Evolutionary conservation across 2,113 vertebrate species (phyloP), one percentile per base, ranked within the genome.

Genomic region (Lethenteron camtschaticum): DNA sequence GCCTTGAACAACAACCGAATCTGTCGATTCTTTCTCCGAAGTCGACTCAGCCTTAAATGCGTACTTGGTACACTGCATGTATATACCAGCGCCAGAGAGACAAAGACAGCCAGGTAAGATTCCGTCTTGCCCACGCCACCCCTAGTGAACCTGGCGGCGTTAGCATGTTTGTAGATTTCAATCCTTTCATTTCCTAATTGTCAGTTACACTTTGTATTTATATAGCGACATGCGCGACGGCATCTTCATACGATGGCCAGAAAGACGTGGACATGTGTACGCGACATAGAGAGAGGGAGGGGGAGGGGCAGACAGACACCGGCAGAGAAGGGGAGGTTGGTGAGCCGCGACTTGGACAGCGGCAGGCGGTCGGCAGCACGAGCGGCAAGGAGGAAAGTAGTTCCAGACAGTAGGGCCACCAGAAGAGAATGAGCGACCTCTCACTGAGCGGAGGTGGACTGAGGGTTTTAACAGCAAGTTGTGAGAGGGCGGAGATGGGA

Each of bases 151-250:
- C 41, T 7, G 5, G 6, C 1, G 6, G 41, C 41, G 41, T 41
- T 41, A 5, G 41, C 41, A 41, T 41, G 41, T 41, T 41, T 41
- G 41, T 41, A 41, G 41, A 41, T 41, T 41, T 41, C 4, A 41
- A 7, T 41, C 41, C 41, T 41, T 41, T 6, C 6, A 41, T 41
- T 41, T 41, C 41, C 6, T 41, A 41, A 41, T 41, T 41, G 41
- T 41, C 41, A 41, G 41, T 7, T 3, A 41, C 41, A 41, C 5
- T 41, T 41, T 41, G 41, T 41, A 76, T 71, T 14, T 12, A 56
- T 16, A 10, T 9, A 69, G 56, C 77, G 60, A 77, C 68, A 76
- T 72, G 77, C 73, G 71, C 74, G 68, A 55, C 66, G 12, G 56
- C 14, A 72, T 56, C 24, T 41, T 59, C 73, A 72, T 16, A 75